Percentiles rank a stretch among this genome's conserved stretches.
phyloP scores from a whole-genome alignment of 2,888 invertebrate species.

The Alviniconcha strummeri region DNA sequence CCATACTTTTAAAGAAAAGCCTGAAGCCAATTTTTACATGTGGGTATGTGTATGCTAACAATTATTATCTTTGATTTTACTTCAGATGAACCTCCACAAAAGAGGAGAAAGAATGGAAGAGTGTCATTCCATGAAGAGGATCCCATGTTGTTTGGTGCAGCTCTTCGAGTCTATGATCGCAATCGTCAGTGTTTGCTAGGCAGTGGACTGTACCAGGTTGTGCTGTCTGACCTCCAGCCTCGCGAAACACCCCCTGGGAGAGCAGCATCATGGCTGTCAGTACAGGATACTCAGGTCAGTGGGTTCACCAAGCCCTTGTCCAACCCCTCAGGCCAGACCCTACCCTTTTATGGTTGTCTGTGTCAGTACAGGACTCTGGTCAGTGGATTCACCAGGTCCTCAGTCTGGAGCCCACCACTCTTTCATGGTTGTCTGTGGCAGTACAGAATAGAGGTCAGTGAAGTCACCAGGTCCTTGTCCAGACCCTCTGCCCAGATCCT shows the following conservation, averaged over 20 bases:
- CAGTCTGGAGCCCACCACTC: too few relatives aligned
- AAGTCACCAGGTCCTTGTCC: too few relatives aligned
- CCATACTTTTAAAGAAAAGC: too few relatives aligned
- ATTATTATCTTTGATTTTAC: neutral
- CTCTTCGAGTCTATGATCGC: conserved; percentile 92
- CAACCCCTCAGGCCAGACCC: too few relatives aligned
- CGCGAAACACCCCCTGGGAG: conserved; percentile 24
- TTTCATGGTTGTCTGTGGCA: too few relatives aligned
- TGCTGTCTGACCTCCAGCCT: conserved; percentile 76
- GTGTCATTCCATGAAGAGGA: conserved; percentile 52
- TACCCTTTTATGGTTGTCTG: too few relatives aligned
- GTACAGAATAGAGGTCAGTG: too few relatives aligned
- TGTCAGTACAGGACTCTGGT: too few relatives aligned
- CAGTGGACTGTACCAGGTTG: conserved; percentile 93
- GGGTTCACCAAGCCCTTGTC: neutral
- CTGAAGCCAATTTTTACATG: too few relatives aligned
- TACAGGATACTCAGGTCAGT: conserved; percentile 26
- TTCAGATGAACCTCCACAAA: conserved; percentile 63
- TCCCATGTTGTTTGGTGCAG: conserved; percentile 73
- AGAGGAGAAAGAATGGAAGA: conserved; percentile 59
- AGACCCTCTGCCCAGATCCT: too few relatives aligned
- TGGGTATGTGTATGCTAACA: too few relatives aligned
- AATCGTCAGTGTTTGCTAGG: conserved; percentile 89
- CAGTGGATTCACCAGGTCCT: too few relatives aligned
- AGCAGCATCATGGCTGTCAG: conserved; percentile 32